Conservation (phyloP, 2,797 vertebrate genomes). For the Semaprochilodus insignis region DNA sequence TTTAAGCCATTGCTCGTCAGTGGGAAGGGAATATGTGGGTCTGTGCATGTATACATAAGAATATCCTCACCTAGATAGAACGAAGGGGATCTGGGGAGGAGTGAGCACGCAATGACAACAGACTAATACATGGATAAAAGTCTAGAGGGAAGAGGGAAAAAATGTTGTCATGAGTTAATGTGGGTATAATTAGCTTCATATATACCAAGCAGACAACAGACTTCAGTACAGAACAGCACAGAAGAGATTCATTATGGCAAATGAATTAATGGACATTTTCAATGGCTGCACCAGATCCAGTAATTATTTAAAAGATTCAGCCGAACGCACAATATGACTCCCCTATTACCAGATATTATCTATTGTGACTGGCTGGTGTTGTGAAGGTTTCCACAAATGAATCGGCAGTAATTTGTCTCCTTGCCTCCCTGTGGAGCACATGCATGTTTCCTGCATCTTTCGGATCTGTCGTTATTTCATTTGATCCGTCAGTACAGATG, state of each 20-base stretch:
- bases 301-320: slow-evolving; percentile 75
- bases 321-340: slow-evolving; percentile 70
- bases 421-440: not conserved
- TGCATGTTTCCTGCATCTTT: slow-evolving; percentile 33
- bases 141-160: slow-evolving; percentile 63
- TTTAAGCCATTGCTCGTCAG: slow-evolving; percentile 65
- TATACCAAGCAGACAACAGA: slow-evolving; percentile 68
- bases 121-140: slow-evolving; percentile 63
- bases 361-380: not conserved
- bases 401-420: slow-evolving; percentile 24
- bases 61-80: slow-evolving; percentile 16
- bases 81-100: not conserved
- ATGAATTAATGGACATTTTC: slow-evolving; percentile 46
- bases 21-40: slow-evolving; percentile 48
- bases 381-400: slow-evolving; percentile 8
- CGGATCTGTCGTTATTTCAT: slow-evolving; percentile 21
- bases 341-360: slow-evolving; percentile 63
- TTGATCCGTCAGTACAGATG: slow-evolving; percentile 42
- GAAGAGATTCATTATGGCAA: slow-evolving; percentile 63
- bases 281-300: slow-evolving; percentile 64
- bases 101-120: slow-evolving; percentile 26
- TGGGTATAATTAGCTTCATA: slow-evolving; percentile 74
- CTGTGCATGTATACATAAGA: not conserved
- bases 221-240: slow-evolving; percentile 78
- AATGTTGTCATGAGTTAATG: slow-evolving; percentile 68